Conservation (phyloP, 2,113 vertebrate species). For the Pteronura brasiliensis region DNA sequence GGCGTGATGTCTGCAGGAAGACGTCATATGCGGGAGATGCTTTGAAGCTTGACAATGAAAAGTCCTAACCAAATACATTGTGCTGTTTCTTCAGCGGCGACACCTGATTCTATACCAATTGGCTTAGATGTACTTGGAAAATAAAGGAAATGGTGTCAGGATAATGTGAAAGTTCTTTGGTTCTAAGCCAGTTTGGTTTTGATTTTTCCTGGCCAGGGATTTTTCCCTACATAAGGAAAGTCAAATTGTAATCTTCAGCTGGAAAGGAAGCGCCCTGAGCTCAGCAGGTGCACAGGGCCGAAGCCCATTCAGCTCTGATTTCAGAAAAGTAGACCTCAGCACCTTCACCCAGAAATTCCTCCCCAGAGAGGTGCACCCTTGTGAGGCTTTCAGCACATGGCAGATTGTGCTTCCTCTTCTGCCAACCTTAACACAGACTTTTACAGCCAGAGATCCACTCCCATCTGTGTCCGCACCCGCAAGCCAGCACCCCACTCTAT, state of each 20-base stretch:
- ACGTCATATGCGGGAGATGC: accelerated
- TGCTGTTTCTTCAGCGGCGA: accelerated
- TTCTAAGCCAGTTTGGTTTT: not conserved
- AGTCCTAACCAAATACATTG: not conserved
- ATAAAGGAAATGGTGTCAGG: not conserved
- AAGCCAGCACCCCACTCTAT: no score
- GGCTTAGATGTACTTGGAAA: not conserved
- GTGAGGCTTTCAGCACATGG: accelerated
- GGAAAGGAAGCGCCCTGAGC: not conserved
- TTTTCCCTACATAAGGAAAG: not conserved
- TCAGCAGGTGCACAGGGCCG: not conserved
- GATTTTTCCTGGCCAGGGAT: not conserved
- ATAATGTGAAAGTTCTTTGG: not conserved
- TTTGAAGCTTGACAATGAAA: not conserved
- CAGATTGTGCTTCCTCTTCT: not conserved
- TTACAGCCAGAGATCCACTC: not conserved
- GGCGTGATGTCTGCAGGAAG: no score
- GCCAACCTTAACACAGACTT: not conserved
- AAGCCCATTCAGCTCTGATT: not conserved
- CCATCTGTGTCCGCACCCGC: not conserved
- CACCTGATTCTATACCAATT: accelerated
- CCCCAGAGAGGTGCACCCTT: not conserved
- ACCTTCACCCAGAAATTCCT: not conserved
- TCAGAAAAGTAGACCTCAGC: not conserved
- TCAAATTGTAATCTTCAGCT: not conserved